Base-by-base conservation (phyloP, 1,140 invertebrate species). In the Leptinotarsa lineolata region DNA sequence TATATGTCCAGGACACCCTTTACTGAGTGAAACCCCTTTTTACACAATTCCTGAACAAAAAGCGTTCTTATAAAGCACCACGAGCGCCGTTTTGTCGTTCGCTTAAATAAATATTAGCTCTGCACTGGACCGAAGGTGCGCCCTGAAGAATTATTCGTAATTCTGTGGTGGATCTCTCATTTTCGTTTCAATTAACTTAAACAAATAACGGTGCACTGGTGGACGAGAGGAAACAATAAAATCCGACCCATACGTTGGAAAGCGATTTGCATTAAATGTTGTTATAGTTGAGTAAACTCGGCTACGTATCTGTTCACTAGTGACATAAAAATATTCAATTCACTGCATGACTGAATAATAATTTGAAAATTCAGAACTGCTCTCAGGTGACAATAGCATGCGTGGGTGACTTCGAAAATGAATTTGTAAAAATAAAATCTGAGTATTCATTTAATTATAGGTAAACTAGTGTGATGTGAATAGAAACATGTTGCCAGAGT, bases 41-140 rank as follows among this genome's bases (percentile, higher is more conserved):
- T 54, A 18, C 15, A 54, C n/a, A 69, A 16, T 71, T 70, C 48
- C 46, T 44, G 30, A 66, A 66, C 64, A 66, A 66, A 66, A 66
- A 66, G 22, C 39, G 15, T 66, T 44, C 18, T 39, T 46, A 39
- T 39, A 46, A 66, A 63, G 39, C 16, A 24, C 39, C 30, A 39
- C 64, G 39, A 44, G 64, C 64, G 39, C 15, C 44, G 39, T 74
- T 69, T 73, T 68, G 74, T 76, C 74, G 70, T 76, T 76, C 69
- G 22, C 67, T 73, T 70, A 73, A 21, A 76, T 72, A 76, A 76
- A 73, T 76, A 70, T 73, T 76, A 70, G 69, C 59, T 71, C 61
- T 71, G 60, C 63, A 45, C 69, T 39, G 45, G 20, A 6, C 46
- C 20, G 46, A 69, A 69, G 67, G 48, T 22, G 64, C 22, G 64